A percentile compares a stretch with the other conserved stretches of the same genome.
Evolutionary conservation across 2,113 vertebrate species (phyloP).

Genomic region (Eleginops maclovinus): DNA sequence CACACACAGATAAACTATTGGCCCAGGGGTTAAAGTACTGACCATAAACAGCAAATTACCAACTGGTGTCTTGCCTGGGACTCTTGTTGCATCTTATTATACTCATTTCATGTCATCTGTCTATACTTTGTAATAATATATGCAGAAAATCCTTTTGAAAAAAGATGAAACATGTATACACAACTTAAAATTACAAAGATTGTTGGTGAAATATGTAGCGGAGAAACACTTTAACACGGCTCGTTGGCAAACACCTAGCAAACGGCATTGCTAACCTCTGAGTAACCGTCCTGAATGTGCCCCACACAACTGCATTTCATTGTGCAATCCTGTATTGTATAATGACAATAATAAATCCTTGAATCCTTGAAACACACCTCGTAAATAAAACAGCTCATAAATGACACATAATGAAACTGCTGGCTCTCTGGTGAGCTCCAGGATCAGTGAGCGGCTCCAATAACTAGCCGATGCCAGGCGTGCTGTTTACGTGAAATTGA

Average conservation of each 20-base stretch:
- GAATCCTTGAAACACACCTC: not conserved
- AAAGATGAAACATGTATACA: too few species aligned
- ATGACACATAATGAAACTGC: slow-evolving; percentile 52
- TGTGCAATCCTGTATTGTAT: not conserved
- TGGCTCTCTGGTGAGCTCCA: slow-evolving; percentile 1
- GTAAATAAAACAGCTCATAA: slow-evolving; percentile 55
- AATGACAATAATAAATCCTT: slow-evolving; percentile 10
- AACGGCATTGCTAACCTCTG: slow-evolving; percentile 28
- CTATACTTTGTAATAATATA: too few species aligned
- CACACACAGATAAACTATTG: too few species aligned
- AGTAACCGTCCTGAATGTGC: slow-evolving; percentile 6
- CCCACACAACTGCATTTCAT: not conserved
- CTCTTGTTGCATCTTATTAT: too few species aligned
- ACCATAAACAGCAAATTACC: too few species aligned
- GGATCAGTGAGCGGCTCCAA: slow-evolving; percentile 14
- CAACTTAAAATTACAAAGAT: not conserved
- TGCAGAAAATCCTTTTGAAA: too few species aligned
- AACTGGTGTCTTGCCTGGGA: too few species aligned
- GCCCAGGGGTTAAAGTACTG: too few species aligned
- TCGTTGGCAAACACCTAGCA: slow-evolving; percentile 16
- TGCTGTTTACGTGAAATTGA: slow-evolving; percentile 29
- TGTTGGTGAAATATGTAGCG: not conserved
- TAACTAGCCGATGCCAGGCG: slow-evolving; percentile 27
- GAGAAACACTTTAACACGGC: not conserved
- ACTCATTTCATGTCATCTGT: too few species aligned